Base-by-base conservation (phyloP, 2,113 vertebrate species). In the Oncorhynchus mykiss region DNA sequence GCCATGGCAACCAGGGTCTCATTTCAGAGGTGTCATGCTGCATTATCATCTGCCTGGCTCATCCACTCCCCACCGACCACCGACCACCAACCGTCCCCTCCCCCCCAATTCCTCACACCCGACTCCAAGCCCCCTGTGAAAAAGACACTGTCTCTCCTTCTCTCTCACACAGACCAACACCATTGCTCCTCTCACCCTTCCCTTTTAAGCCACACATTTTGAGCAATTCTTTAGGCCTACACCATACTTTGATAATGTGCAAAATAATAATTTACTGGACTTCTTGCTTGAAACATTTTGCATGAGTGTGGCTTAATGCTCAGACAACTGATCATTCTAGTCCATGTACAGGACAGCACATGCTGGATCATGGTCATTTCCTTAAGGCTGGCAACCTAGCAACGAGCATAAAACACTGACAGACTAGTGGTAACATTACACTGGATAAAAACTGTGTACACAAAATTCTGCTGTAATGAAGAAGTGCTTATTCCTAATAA, bases 1-100 rank as follows among this genome's bases (percentile, higher is more conserved):
- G 93, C 96, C 96, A 97, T 98, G 96, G 96, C 95, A 98, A 98
- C 97, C 88, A 86, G 87, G 83, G 89, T 91, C 92, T 92, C 91
- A 94, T 94, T 93, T 94, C 92, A 89, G 86, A 93, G 90, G 92
- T 93, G 92, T 98, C 96, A 93, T 92, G 89, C 89, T 91, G 88
- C 90, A 93, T 93, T 93, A 93, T 86, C 89, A 83, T 93, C 89
- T 90, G 85, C 76, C 78, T 88, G 34, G 89, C 87, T 90, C 90
- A 90, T 89, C 88, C 81, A 45, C 8, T 11, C 39, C 39, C 39
- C 39, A 45, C 20, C n/a, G 14, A 6, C 67, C 4, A 20, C 67
- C 18, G 2, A 7, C 16, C 9, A 13, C 39, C 14, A 31, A 20
- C 67, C 20, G 49, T 20, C 24, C 51, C 2, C 75, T 86, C 87